phyloP scores from a whole-genome alignment of 2,113 vertebrate genomes.

The Nesoenas mayeri region DNA sequence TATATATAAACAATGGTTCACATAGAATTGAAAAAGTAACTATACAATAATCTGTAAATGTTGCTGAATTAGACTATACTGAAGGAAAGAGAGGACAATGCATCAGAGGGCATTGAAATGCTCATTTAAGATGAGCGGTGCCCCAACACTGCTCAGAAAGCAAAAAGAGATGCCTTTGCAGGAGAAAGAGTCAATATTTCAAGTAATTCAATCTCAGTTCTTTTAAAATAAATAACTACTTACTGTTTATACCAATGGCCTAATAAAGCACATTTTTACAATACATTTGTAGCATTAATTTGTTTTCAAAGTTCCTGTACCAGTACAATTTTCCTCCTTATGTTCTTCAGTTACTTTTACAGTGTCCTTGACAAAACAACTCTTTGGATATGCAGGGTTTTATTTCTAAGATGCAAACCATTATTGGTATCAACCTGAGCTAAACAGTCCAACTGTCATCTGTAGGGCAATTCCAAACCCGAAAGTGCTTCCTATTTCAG shows the following conservation, averaged over 20 bases:
- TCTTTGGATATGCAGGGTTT: background rate
- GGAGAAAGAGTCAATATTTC: background rate
- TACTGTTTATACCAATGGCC: background rate
- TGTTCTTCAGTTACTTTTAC: background rate
- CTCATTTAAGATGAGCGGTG: background rate
- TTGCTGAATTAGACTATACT: background rate
- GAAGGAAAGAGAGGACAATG: background rate
- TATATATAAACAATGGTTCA: background rate
- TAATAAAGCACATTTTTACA: background rate
- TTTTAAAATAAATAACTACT: background rate
- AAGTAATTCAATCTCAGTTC: background rate
- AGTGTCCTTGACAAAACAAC: background rate
- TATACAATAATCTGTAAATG: background rate
- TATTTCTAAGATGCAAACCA: background rate
- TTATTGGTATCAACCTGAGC: background rate
- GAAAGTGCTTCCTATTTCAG: background rate
- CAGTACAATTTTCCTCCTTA: background rate
- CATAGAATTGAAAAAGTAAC: background rate
- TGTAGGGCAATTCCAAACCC: background rate
- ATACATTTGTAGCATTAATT: background rate
- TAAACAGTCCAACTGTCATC: background rate
- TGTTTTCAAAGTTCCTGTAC: background rate
- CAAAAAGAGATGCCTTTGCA: background rate
- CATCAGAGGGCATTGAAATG: background rate
- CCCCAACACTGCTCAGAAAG: background rate